Conservation (phyloP, 2,888 invertebrate genomes). For the Lycocerus yunnanus region DNA sequence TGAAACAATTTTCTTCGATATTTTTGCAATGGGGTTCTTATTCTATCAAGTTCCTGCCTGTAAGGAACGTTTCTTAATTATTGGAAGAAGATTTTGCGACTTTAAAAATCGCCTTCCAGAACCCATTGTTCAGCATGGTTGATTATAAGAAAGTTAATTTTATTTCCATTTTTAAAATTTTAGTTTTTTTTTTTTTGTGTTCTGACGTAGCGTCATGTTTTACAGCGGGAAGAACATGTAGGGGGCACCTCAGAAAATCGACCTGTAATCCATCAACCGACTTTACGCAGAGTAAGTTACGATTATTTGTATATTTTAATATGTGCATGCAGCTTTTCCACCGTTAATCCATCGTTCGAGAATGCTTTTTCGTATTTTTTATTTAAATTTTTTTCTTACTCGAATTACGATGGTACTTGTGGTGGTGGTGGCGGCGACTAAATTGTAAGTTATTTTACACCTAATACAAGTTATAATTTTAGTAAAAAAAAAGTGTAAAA, state of each 20-base stretch:
- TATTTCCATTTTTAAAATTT: neutral
- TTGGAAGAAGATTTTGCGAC: neutral
- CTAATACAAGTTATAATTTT: neutral
- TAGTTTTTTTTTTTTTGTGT: constrained; percentile 38
- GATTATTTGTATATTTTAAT: neutral
- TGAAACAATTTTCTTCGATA: too few species aligned
- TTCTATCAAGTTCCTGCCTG: neutral
- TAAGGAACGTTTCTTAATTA: neutral
- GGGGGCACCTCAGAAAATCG: constrained; percentile 28
- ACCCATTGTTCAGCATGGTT: neutral
- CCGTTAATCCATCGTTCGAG: neutral
- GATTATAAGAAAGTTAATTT: neutral
- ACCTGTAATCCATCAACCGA: constrained; percentile 27
- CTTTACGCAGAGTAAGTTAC: constrained; percentile 29
- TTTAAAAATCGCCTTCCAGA: neutral
- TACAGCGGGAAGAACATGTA: constrained; percentile 38
- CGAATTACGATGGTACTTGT: neutral
- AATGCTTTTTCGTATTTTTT: neutral
- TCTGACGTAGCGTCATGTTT: constrained; percentile 45
- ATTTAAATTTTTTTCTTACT: neutral
- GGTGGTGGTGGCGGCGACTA: neutral
- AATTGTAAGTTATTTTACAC: neutral
- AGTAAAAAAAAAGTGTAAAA: neutral
- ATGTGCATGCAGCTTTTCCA: constrained; percentile 1
- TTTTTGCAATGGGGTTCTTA: neutral